Evolutionary conservation across 2,888 invertebrate species (phyloP).

Genomic region (Drymonia ruficornis): DNA sequence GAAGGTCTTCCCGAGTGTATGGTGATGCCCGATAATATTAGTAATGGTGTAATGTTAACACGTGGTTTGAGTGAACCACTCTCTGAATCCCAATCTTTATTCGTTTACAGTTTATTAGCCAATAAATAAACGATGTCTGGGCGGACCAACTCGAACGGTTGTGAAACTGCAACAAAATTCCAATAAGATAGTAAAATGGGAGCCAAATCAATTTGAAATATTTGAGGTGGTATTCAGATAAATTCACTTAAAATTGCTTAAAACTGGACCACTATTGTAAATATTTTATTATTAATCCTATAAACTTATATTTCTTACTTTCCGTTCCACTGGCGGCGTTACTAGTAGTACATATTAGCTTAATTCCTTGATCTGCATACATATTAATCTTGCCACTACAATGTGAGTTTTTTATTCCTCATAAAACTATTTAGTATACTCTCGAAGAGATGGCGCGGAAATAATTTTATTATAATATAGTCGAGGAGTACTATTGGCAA

Average conservation of each 20-base stretch:
- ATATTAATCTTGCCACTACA: too few relatives aligned
- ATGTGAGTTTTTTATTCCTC: neutral
- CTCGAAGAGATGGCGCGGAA: neutral
- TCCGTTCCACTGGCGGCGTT: too few relatives aligned
- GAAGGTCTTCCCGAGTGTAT: too few relatives aligned
- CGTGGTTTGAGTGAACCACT: neutral
- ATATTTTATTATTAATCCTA: too few relatives aligned
- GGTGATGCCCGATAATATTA: too few relatives aligned
- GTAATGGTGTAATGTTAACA: neutral
- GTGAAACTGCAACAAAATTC: neutral
- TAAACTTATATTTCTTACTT: too few relatives aligned
- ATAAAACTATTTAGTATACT: neutral
- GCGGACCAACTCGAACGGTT: neutral
- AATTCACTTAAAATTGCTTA: neutral
- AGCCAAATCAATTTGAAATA: neutral
- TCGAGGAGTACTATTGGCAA: neutral
- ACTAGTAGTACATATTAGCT: too few relatives aligned
- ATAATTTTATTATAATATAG: neutral
- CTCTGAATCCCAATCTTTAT: neutral
- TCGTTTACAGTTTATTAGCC: conserved; percentile 7
- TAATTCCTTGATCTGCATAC: too few relatives aligned
- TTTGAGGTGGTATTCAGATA: neutral
- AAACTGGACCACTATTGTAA: neutral
- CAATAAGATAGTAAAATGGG: neutral
- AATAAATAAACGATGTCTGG: conserved; percentile 4